These are phyloP conservation scores for Heliocidaris erythrogramma DNA, from an alignment of 35 echinoderm and acorn worm genomes.

Conservation along the genomic window DNA sequence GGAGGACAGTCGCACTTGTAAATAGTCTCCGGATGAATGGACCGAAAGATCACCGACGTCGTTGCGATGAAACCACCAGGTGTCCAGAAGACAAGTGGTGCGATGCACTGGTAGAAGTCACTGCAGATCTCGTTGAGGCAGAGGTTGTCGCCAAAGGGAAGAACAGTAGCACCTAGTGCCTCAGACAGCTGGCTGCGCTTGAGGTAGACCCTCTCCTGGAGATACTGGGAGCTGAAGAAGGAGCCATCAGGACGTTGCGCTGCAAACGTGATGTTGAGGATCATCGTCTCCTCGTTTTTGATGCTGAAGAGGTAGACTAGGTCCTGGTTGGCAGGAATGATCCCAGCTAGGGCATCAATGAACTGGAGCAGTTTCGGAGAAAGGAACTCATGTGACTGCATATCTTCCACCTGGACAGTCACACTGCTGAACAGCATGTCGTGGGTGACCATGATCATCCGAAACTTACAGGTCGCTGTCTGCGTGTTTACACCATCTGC, in stretches of 20 bases:
- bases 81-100: slow-evolving; percentile 79
- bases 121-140: slow-evolving; percentile 90
- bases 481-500: slow-evolving; percentile 75
- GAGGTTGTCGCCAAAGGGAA: slow-evolving; percentile 97
- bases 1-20: slow-evolving; percentile 95
- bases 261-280: slow-evolving; percentile 94
- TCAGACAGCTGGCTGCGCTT: slow-evolving; percentile 70
- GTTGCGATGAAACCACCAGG: slow-evolving; percentile 85
- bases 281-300: slow-evolving; percentile 55
- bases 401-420: slow-evolving; percentile 82
- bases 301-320: slow-evolving; percentile 87
- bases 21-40: slow-evolving; percentile 87
- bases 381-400: slow-evolving; percentile 70
- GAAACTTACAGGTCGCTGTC: slow-evolving; percentile 67
- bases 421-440: slow-evolving; percentile 88
- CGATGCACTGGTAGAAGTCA: slow-evolving; percentile 71
- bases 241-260: slow-evolving; percentile 71
- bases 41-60: slow-evolving; percentile 84
- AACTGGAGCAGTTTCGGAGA: slow-evolving; percentile 68
- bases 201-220: slow-evolving; percentile 88
- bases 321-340: slow-evolving; percentile 79
- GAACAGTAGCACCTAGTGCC: slow-evolving; percentile 66
- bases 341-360: slow-evolving; percentile 77
- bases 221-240: slow-evolving; percentile 90
- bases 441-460: slow-evolving; percentile 78